Percentiles rank a stretch among this genome's conserved stretches.
These are phyloP conservation scores for Acanthaster planci DNA, from an alignment of 35 echinoderm and acorn worm genomes.

Conservation along the genomic window DNA sequence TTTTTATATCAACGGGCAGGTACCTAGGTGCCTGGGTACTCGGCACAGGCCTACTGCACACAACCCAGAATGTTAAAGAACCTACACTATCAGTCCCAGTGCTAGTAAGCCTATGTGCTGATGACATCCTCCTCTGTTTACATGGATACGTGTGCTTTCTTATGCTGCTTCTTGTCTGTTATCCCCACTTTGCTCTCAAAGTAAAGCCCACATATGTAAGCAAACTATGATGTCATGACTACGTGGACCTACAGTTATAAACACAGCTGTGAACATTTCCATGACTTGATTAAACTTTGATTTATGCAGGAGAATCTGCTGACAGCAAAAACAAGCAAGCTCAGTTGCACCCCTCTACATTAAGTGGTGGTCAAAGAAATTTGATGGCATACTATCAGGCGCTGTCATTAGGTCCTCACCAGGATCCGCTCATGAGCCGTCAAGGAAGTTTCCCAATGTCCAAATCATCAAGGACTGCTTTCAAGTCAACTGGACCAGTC, in stretches of 20 bases:
- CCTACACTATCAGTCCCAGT: too few species aligned
- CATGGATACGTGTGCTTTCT: too few species aligned
- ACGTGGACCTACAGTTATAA: neutral
- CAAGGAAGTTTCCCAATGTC: constrained; percentile 10
- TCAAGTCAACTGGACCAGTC: constrained; percentile 30
- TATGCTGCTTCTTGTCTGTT: neutral
- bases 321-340: neutral
- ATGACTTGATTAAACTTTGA: neutral
- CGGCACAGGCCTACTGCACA: too few species aligned
- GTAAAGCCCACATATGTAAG: neutral
- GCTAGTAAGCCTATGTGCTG: too few species aligned
- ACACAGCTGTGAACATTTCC: too few species aligned
- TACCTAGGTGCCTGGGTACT: too few species aligned
- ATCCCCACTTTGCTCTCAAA: neutral
- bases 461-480: constrained; percentile 31
- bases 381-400: neutral
- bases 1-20: too few species aligned
- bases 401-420: neutral
- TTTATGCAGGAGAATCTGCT: neutral
- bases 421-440: neutral
- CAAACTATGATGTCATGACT: neutral
- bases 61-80: too few species aligned
- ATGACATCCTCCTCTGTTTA: too few species aligned
- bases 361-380: neutral
- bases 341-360: neutral